Conservation (phyloP, 2,888 invertebrate species). For the Erebia aethiops region DNA sequence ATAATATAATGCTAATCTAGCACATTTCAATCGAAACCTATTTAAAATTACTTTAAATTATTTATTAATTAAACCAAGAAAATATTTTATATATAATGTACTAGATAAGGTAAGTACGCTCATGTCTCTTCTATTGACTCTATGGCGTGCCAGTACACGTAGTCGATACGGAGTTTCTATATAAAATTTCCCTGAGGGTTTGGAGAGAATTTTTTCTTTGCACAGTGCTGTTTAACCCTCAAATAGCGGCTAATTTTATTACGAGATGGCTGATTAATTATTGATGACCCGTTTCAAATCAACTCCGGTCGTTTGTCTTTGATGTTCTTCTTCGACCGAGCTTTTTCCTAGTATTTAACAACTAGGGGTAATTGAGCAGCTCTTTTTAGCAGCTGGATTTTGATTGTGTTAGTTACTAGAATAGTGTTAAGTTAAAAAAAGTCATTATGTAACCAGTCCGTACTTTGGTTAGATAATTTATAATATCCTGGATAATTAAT, state of each 20-base stretch:
- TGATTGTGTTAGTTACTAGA: not conserved
- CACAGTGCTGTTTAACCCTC: slow-evolving; percentile 71
- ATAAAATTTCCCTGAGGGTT: slow-evolving; percentile 80
- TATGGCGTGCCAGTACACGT: slow-evolving; percentile 43
- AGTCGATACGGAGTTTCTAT: slow-evolving; percentile 70
- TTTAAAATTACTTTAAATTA: too few species aligned
- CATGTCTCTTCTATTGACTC: slow-evolving; percentile 46
- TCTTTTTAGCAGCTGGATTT: not conserved
- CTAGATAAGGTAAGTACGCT: slow-evolving; percentile 18
- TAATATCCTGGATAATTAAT: too few species aligned
- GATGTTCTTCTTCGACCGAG: slow-evolving; percentile 55
- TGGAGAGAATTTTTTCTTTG: slow-evolving; percentile 63
- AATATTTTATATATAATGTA: too few species aligned
- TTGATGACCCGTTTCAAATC: slow-evolving; percentile 72
- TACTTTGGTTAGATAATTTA: too few species aligned
- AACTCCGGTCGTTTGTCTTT: slow-evolving; percentile 68
- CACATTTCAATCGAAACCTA: too few species aligned
- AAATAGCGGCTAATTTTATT: slow-evolving; percentile 76
- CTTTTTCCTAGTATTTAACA: slow-evolving; percentile 54
- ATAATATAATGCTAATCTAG: too few species aligned
- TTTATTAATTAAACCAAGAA: too few species aligned
- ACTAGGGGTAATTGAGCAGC: not conserved
- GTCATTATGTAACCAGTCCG: too few species aligned
- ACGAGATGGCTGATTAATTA: slow-evolving; percentile 78
- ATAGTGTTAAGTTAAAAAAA: too few species aligned